phyloP scores from a whole-genome alignment of 2,888 invertebrate species.

The Philopedon plagiatum region DNA sequence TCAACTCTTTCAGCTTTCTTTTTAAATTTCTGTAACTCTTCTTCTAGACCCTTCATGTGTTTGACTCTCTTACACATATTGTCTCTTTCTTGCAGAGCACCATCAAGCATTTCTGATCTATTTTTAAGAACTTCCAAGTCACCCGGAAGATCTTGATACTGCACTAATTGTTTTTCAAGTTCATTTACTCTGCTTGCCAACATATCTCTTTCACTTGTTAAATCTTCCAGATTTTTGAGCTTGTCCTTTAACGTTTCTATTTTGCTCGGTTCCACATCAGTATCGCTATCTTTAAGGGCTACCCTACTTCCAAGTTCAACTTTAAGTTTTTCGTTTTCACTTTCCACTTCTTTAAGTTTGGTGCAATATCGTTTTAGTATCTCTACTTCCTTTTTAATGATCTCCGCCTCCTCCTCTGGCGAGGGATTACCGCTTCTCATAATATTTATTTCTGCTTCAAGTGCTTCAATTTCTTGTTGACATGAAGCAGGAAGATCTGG shows the following conservation, averaged over 20 bases:
- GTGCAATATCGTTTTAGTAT: constrained; percentile 62
- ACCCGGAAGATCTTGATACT: constrained; percentile 57
- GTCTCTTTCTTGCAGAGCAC: constrained; percentile 60
- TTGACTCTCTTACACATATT: constrained; percentile 57
- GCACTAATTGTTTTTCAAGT: constrained; percentile 59
- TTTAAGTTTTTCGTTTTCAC: constrained; percentile 62
- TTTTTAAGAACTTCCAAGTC: constrained; percentile 58
- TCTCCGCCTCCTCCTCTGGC: constrained; percentile 61
- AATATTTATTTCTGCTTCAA: constrained; percentile 61
- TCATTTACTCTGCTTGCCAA: constrained; percentile 57
- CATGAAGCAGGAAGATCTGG: constrained; percentile 48
- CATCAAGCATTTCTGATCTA: constrained; percentile 58
- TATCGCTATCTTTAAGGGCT: constrained; percentile 25
- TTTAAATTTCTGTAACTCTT: constrained; percentile 56
- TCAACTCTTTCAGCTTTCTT: constrained; percentile 55
- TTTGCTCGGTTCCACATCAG: constrained; percentile 11
- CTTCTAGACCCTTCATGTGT: constrained; percentile 53
- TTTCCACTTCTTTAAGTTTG: constrained; percentile 61
- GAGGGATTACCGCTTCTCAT: constrained; percentile 58
- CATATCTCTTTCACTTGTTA: constrained; percentile 58
- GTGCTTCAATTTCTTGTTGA: constrained; percentile 56
- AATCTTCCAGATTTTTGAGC: constrained; percentile 48
- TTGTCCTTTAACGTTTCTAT: constrained; percentile 45
- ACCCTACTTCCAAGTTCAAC: constrained; percentile 50
- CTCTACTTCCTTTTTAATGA: constrained; percentile 61